A percentile compares a stretch with the other conserved stretches of the same genome.
These are phyloP conservation scores for Gobiocypris rarus DNA, from an alignment of 2,113 vertebrate genomes.

Conservation along the genomic window DNA sequence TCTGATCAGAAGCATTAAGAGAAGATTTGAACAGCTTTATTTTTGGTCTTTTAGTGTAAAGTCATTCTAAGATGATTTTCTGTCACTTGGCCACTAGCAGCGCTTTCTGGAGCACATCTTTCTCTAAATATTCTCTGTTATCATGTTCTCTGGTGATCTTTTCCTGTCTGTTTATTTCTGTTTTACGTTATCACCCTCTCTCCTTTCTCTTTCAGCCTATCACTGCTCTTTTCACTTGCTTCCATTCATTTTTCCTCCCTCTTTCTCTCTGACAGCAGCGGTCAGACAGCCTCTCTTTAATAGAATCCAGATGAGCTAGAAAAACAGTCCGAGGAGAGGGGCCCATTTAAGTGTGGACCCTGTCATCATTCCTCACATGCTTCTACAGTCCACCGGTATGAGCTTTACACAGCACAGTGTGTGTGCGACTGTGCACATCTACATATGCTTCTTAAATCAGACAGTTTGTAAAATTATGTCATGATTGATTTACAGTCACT, in stretches of 20 bases:
- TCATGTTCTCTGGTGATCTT: slow-evolving; percentile 6
- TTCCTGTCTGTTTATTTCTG: slow-evolving; percentile 7
- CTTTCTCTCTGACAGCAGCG: slow-evolving; percentile 62
- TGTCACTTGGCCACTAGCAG: neutral
- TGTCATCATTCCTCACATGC: slow-evolving; percentile 60
- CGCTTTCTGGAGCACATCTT: neutral
- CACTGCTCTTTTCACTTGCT: neutral
- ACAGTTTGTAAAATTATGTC: slow-evolving; percentile 58
- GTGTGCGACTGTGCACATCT: slow-evolving; percentile 39
- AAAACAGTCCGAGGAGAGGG: slow-evolving; percentile 68
- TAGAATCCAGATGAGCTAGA: slow-evolving; percentile 76
- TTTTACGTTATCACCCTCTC: neutral
- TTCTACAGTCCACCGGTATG: slow-evolving; percentile 64
- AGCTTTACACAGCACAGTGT: slow-evolving; percentile 58
- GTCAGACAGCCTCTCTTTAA: slow-evolving; percentile 61
- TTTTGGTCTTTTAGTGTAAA: neutral
- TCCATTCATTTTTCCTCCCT: slow-evolving; percentile 2
- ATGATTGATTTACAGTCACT: slow-evolving; percentile 66
- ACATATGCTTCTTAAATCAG: slow-evolving; percentile 62
- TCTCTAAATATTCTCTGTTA: neutral
- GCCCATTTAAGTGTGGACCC: slow-evolving; percentile 66
- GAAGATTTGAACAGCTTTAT: neutral
- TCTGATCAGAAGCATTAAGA: slow-evolving; percentile 11
- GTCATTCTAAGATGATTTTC: neutral
- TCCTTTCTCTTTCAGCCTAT: neutral